Percentiles rank a stretch among this genome's conserved stretches.
Conservation (phyloP, 2,888 invertebrate genomes). For the Morinoia aosen region DNA sequence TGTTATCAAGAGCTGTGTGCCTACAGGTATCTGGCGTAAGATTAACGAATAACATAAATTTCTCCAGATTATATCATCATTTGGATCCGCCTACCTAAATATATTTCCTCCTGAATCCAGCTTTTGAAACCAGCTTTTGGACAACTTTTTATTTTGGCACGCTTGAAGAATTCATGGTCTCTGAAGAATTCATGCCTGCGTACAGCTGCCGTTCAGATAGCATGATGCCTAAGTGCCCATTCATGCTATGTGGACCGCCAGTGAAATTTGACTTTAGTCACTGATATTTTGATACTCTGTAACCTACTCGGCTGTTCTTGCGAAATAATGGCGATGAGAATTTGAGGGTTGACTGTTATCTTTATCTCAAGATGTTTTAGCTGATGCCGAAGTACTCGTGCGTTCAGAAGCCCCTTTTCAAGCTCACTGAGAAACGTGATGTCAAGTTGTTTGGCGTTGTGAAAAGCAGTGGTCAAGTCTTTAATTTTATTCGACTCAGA, state of each 20-base stretch:
- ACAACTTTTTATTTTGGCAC: not conserved
- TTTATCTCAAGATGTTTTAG: not conserved
- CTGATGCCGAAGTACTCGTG: not conserved
- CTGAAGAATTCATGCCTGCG: not conserved
- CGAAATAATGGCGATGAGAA: not conserved
- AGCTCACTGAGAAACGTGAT: too few species aligned
- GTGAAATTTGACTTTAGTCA: not conserved
- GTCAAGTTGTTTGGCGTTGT: too few species aligned
- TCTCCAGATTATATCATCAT: not conserved
- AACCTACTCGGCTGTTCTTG: not conserved
- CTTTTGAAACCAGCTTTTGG: not conserved
- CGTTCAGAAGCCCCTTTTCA: too few species aligned
- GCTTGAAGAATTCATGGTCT: not conserved
- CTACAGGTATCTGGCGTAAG: not conserved
- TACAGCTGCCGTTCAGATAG: not conserved
- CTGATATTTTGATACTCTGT: not conserved
- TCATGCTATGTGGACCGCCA: not conserved
- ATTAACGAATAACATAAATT: not conserved
- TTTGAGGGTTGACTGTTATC: not conserved
- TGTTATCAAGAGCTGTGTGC: not conserved
- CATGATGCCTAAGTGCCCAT: not conserved
- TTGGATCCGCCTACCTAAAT: not conserved
- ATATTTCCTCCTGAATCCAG: not conserved
- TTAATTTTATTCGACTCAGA: too few species aligned
- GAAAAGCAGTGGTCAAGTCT: too few species aligned